Conservation (phyloP, 2,888 invertebrate species). For the Tachina lurida region DNA sequence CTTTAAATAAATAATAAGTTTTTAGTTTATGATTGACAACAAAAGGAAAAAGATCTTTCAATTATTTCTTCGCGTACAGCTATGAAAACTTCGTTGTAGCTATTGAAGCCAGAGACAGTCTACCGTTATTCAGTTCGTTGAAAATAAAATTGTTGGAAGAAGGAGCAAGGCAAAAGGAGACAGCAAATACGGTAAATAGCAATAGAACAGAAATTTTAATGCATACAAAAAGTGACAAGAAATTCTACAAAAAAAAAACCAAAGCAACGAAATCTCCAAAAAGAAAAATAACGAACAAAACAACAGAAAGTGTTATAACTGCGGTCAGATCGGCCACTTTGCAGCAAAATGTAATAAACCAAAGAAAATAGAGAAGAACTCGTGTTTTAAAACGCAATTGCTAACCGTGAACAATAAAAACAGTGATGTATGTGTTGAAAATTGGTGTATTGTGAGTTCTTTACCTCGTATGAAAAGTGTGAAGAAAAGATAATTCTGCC, state of each 20-base stretch:
- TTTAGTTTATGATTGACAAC: too few species aligned
- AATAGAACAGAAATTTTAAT: not conserved
- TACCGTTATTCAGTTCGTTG: slow-evolving; percentile 44
- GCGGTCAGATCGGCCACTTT: not conserved
- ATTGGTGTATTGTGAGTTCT: slow-evolving; percentile 15
- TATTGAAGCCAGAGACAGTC: slow-evolving; percentile 22
- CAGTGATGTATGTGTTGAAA: not conserved
- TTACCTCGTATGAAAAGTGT: not conserved
- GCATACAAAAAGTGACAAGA: not conserved
- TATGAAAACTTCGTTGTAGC: slow-evolving; percentile 66
- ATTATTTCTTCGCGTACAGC: not conserved
- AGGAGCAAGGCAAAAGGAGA: slow-evolving; percentile 38
- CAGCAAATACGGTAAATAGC: not conserved
- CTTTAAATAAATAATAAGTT: too few species aligned
- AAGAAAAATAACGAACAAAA: not conserved
- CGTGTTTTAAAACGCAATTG: slow-evolving; percentile 41
- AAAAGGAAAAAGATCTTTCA: too few species aligned
- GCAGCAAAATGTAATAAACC: slow-evolving; percentile 11
- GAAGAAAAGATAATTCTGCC: not conserved
- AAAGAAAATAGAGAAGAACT: slow-evolving; percentile 15
- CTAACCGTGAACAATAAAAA: slow-evolving; percentile 18
- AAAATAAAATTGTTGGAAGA: slow-evolving; percentile 65
- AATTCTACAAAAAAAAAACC: not conserved
- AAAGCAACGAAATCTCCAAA: not conserved
- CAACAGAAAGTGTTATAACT: slow-evolving; percentile 16